A percentile compares a stretch with the other conserved stretches of the same genome.
Conservation (phyloP, 2,888 invertebrate species). For the Cosmia pyralina region DNA sequence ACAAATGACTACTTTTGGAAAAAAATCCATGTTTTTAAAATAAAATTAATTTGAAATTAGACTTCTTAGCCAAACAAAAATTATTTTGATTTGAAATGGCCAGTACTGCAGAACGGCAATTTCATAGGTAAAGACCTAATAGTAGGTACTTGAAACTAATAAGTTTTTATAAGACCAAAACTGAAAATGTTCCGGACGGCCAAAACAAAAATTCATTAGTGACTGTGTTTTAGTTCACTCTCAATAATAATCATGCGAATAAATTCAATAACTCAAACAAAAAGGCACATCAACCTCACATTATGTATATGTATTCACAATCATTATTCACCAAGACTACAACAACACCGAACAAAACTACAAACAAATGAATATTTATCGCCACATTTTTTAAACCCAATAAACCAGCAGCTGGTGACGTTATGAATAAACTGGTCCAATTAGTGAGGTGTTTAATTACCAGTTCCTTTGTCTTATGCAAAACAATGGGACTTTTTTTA, state of each 20-base stretch:
- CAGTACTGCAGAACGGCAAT: no score
- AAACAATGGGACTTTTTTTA: slow-evolving; percentile 61
- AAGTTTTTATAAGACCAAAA: background rate
- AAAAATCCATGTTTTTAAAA: no score
- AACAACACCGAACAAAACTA: slow-evolving; percentile 35
- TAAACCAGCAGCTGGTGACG: slow-evolving; percentile 61
- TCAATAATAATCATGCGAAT: background rate
- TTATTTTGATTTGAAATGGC: no score
- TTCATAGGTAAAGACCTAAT: no score
- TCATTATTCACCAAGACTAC: background rate
- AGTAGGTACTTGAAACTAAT: no score
- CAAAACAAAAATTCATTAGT: background rate
- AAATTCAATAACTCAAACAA: background rate
- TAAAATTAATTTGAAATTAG: no score
- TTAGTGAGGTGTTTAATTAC: slow-evolving; percentile 67
- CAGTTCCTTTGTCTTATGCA: slow-evolving; percentile 63
- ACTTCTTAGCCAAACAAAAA: no score
- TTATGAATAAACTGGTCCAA: slow-evolving; percentile 67
- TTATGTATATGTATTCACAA: background rate
- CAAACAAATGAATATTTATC: slow-evolving; percentile 63
- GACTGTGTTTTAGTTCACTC: background rate
- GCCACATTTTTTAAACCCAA: slow-evolving; percentile 56
- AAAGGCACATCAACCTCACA: background rate
- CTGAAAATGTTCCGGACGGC: background rate
- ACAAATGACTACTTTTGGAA: no score